Base-by-base conservation (phyloP, 2,888 invertebrate genomes). In the Lycophotia porphyrea region DNA sequence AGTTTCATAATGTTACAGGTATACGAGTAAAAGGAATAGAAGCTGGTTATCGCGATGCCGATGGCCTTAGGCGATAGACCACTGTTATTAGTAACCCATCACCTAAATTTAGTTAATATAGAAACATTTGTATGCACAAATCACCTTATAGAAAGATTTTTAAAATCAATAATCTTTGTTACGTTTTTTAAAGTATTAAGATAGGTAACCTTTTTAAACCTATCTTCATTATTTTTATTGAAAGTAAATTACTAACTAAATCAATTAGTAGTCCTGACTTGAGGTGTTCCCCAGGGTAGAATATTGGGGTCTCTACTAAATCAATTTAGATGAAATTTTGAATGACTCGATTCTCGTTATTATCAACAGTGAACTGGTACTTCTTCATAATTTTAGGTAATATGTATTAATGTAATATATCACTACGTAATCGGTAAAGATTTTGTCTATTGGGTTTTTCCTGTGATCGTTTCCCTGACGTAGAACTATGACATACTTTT, bases 181-280 rank as follows among this genome's bases (percentile, higher is more conserved):
- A 24, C 27, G 1, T 1, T 66, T 11, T 55, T 27, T n/a, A 11
- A n/a, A 4, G 31, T 42, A n/a, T 61, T 31, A 42, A 15, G 15
- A 34, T 1, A 15, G 15, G 27, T 1, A 71, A 24, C 34, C 2
- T 42, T 34, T 61, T 34, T 34, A 27, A 61, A 21, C 11, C 4
- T 5, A 71, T 15, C 4, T 21, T 36, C 21, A 61, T 9, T n/a
- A 34, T 34, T 60, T 34, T 2, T 72, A 31, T n/a, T 31, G 1
- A 34, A 65, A 65, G 39, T 9, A 24, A 61, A 52, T 52, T 52
- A 52, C n/a, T 77, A 39, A 64, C 18, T 39, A 39, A 70, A 36
- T 31, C 27, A 39, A 18, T 71, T 15, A 3, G 8, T 60, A 36
- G 7, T 39, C 7, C 13, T 39, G 9, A 9, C 27, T 64, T 18